A percentile compares a stretch with the other conserved stretches of the same genome.
Evolutionary conservation across 2,888 invertebrate species (phyloP).

Genomic region (Drosophila kanekoi): DNA sequence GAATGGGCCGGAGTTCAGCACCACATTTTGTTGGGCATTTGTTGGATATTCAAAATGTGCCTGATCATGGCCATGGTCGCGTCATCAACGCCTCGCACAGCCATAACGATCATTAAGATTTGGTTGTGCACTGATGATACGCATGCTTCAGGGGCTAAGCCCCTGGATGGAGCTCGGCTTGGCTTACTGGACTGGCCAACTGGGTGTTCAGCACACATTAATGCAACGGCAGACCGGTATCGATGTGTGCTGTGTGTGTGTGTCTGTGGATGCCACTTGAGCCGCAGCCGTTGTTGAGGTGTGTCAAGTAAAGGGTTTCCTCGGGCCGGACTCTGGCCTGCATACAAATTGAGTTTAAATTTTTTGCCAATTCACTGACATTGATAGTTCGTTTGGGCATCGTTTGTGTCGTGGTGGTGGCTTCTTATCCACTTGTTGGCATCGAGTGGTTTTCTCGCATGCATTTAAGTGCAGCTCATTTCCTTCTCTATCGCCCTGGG

Average conservation of each 20-base stretch:
- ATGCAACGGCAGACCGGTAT: slow-evolving; percentile 68
- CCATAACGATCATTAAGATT: slow-evolving; percentile 73
- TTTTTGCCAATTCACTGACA: slow-evolving; percentile 82
- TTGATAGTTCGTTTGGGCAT: slow-evolving; percentile 81
- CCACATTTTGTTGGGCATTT: slow-evolving; percentile 40
- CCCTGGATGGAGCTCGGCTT: slow-evolving; percentile 32
- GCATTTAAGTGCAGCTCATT: slow-evolving; percentile 79
- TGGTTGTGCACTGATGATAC: slow-evolving; percentile 70
- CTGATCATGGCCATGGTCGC: slow-evolving; percentile 61
- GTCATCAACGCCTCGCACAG: slow-evolving; percentile 58
- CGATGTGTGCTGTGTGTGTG: slow-evolving; percentile 14
- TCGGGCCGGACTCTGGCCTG: slow-evolving; percentile 62
- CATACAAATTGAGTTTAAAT: slow-evolving; percentile 79
- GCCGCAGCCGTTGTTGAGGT: slow-evolving; percentile 71
- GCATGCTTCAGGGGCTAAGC: slow-evolving; percentile 74
- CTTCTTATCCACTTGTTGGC: slow-evolving; percentile 81
- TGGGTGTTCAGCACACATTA: slow-evolving; percentile 75
- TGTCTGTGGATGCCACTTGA: slow-evolving; percentile 67
- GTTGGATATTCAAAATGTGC: slow-evolving; percentile 59
- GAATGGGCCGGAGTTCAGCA: slow-evolving; percentile 57
- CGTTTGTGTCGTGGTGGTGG: slow-evolving; percentile 81
- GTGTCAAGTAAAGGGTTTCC: slow-evolving; percentile 81
- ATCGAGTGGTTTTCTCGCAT: slow-evolving; percentile 80
- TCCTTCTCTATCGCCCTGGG: slow-evolving; percentile 72
- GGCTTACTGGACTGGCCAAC: slow-evolving; percentile 44